Conservation (phyloP, 2,113 vertebrate species). For the Microcebus murinus region DNA sequence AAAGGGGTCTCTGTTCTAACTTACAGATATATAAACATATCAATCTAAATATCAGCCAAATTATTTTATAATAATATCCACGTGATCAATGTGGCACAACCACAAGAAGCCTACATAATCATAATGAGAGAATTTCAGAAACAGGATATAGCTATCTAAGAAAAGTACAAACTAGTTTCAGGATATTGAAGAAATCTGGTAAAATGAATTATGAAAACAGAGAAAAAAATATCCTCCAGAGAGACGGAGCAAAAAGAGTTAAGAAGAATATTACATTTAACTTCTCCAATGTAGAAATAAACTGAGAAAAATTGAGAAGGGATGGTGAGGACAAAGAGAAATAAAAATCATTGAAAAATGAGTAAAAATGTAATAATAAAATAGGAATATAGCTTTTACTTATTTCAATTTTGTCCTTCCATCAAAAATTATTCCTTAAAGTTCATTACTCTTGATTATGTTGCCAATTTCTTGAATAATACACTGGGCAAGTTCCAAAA, state of each 20-base stretch:
- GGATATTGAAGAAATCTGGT: conserved; percentile 64
- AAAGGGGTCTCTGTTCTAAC: background rate
- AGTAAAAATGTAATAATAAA: conserved; percentile 11
- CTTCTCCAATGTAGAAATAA: conserved; percentile 66
- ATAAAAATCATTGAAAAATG: conserved; percentile 2
- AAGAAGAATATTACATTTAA: conserved; percentile 43
- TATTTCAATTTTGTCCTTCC: conserved; percentile 17
- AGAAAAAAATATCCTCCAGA: conserved; percentile 66
- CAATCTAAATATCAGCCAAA: background rate
- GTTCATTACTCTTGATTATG: conserved; percentile 46
- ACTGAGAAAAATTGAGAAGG: conserved; percentile 28
- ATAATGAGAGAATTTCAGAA: conserved; percentile 34
- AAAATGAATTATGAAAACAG: conserved; percentile 64
- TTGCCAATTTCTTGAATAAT: conserved; percentile 62
- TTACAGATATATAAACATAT: background rate
- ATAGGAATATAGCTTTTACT: conserved; percentile 21
- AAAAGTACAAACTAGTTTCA: conserved; percentile 55
- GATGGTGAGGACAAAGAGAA: background rate
- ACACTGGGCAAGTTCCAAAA: conserved; percentile 51
- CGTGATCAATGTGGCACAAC: background rate
- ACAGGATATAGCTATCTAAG: conserved; percentile 11
- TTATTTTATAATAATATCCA: background rate
- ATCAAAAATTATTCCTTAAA: conserved; percentile 62
- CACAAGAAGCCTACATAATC: background rate
- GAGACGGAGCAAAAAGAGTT: conserved; percentile 38